Conservation (phyloP, 1,140 invertebrate species). For the Nebria ingens region DNA sequence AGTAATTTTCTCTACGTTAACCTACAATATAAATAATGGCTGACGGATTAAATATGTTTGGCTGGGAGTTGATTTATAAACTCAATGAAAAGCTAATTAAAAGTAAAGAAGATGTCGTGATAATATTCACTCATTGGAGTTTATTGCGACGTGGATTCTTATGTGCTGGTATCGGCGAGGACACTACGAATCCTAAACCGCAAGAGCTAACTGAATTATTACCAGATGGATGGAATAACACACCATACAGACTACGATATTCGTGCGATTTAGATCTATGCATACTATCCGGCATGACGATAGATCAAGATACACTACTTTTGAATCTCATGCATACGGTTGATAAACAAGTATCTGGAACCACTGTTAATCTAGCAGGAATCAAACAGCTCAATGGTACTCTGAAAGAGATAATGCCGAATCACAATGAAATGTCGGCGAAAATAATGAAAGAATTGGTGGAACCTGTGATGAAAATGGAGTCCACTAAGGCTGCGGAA, state of each 20-base stretch:
- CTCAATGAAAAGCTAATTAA: background rate
- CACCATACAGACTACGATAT: background rate
- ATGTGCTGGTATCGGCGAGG: background rate
- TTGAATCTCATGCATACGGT: background rate
- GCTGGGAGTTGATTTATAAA: background rate
- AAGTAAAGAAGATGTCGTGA: background rate
- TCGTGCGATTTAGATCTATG: background rate
- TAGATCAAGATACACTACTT: background rate
- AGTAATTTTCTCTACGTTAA: too few species aligned
- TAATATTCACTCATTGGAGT: background rate
- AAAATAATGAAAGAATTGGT: background rate
- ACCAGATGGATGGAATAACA: background rate
- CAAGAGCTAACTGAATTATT: background rate
- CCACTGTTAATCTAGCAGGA: background rate
- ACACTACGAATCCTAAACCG: background rate
- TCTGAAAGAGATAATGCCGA: background rate
- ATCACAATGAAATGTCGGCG: background rate
- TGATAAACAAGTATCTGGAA: background rate
- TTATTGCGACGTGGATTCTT: background rate
- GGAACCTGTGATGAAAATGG: background rate
- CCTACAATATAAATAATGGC: too few species aligned
- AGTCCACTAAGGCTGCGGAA: background rate
- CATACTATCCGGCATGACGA: background rate
- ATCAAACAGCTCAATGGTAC: background rate
- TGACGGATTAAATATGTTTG: background rate